These are phyloP conservation scores for Drosophila bifasciata DNA, from an alignment of 1,140 invertebrate species.

Conservation along the genomic window DNA sequence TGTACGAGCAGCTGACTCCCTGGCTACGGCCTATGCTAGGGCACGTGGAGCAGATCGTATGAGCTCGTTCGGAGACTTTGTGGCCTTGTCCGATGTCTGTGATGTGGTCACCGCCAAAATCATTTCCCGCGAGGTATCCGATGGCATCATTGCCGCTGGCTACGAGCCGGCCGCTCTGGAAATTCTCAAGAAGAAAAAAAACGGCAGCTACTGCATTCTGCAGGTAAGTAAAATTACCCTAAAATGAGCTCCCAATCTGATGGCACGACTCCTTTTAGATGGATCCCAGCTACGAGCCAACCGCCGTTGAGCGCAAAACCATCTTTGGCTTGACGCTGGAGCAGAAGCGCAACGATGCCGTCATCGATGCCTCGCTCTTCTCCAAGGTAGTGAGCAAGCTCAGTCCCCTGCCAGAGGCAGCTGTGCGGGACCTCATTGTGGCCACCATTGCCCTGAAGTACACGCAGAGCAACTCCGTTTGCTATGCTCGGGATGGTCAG, in stretches of 20 bases:
- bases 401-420: slow-evolving; percentile 89
- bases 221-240: slow-evolving; percentile 84
- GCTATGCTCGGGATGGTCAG: slow-evolving; percentile 90
- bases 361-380: slow-evolving; percentile 92
- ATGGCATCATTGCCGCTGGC: slow-evolving; percentile 97
- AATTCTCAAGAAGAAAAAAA: slow-evolving; percentile 98
- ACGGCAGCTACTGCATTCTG: slow-evolving; percentile 95
- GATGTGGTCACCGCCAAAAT: slow-evolving; percentile 93
- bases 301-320: slow-evolving; percentile 92
- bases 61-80: slow-evolving; percentile 99
- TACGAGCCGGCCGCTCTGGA: slow-evolving; percentile 93
- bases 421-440: slow-evolving; percentile 95
- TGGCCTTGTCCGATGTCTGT: slow-evolving; percentile 96
- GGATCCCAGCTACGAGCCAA: slow-evolving; percentile 93
- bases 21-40: slow-evolving; percentile 97
- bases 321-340: slow-evolving; percentile 96
- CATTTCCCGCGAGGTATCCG: slow-evolving; percentile 94
- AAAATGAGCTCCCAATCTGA: background rate
- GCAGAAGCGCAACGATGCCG: slow-evolving; percentile 95
- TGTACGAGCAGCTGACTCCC: slow-evolving; percentile 90
- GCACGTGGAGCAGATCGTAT: slow-evolving; percentile 98
- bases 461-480: slow-evolving; percentile 90
- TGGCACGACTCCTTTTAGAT: slow-evolving; percentile 87
- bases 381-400: slow-evolving; percentile 92
- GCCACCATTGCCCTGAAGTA: slow-evolving; percentile 99